These are phyloP conservation scores for Asbolus verrucosus DNA, from an alignment of 1,140 invertebrate genomes.

Conservation along the genomic window DNA sequence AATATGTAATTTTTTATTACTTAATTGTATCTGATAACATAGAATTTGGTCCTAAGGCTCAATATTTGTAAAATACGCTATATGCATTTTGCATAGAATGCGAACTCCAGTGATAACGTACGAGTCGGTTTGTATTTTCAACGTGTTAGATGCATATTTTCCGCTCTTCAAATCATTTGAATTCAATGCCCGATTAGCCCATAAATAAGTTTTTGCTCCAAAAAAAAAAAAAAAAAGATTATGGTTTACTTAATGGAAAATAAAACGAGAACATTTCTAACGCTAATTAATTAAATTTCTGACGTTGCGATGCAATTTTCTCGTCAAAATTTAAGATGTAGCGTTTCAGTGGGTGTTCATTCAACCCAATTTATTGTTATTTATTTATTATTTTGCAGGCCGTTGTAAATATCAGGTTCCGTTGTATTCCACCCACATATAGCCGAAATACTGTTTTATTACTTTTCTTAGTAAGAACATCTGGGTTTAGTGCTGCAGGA, in stretches of 20 bases:
- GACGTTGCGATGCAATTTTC: not conserved
- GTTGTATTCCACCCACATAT: slow-evolving; percentile 30
- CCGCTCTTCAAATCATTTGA: too few species aligned
- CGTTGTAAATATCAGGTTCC: slow-evolving; percentile 35
- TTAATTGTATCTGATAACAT: too few species aligned
- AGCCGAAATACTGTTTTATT: slow-evolving; percentile 30
- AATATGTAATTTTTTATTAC: too few species aligned
- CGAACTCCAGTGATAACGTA: too few species aligned
- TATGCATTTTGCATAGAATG: too few species aligned
- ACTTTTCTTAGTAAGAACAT: slow-evolving; percentile 27
- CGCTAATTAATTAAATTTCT: not conserved
- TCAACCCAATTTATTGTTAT: slow-evolving; percentile 38
- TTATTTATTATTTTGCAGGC: slow-evolving; percentile 31
- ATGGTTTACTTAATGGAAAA: not conserved
- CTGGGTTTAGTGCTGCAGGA: slow-evolving; percentile 13
- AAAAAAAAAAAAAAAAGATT: not conserved
- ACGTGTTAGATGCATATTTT: too few species aligned
- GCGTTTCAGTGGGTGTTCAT: slow-evolving; percentile 21
- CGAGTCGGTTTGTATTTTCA: too few species aligned
- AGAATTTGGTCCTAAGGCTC: too few species aligned
- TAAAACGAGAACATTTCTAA: too few species aligned
- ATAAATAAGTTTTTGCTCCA: not conserved
- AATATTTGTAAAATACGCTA: too few species aligned
- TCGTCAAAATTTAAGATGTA: not conserved
- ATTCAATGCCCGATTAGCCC: not conserved